Evolutionary conservation across 2,888 invertebrate genomes (phyloP), one percentile per base, ranked within the genome.

Genomic region (Ornithoptera priamus): DNA sequence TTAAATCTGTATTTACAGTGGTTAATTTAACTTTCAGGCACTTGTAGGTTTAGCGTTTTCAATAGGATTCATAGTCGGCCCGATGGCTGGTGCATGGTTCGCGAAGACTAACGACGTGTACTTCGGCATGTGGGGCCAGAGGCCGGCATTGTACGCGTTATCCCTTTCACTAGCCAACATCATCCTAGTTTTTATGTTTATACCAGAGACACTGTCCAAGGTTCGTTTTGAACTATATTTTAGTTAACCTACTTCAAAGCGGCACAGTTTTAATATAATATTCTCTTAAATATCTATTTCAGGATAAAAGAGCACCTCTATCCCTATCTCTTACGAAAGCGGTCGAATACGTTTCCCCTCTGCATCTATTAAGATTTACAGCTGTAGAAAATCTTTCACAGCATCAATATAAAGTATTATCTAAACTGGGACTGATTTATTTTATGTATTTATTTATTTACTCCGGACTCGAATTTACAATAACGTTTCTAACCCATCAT

Each of bases 1-100:
- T 12, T 7, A 22, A 50, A 58, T 65, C n/a, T 12, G n/a, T 53
- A n/a, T 53, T 53, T 18, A 18, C 15, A 18, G 1, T 53, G 18
- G 53, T 53, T 1, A 50, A 60, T 60, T 63, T 72, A 65, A 66
- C 75, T 93, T 93, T 80, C 91, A 97, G 97, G 99, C 99, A n/a
- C 88, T 99, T 67, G 96, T 99, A 73, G 99, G 99, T 17, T 95
- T 99, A 77, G 98, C 99, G 10, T 99, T 99, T 90, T 99, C 99
- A 1, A 89, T 99, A 72, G 99, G 99, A n/a, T 99, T 99, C 88
- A 97, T 99, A 78, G 92, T 98, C 72, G 99, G 99, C 0, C 99
- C 99, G 3, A 93, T 98, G 86, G 97, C 99, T 74, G 99, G 99
- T 36, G 99, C 99, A 6, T 93, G 95, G 84, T 97, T 98, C 85